Evolutionary conservation across 2,113 vertebrate species (phyloP), one percentile per base, ranked within the genome.

Genomic region (Petaurus breviceps): DNA sequence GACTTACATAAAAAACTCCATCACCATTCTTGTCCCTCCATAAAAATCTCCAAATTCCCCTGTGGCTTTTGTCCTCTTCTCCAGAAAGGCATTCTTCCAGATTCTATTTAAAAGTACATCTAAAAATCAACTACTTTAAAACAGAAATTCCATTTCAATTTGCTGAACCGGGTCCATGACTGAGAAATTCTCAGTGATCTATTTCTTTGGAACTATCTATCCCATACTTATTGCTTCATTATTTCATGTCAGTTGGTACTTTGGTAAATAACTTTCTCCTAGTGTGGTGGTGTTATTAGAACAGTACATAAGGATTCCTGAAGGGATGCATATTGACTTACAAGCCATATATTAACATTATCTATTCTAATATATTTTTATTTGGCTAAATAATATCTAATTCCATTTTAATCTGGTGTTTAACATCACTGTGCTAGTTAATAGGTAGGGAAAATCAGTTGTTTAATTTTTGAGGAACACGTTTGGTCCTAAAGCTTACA

Each of bases 61-160:
- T 43, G 26, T 26, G 55, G 46, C 43, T 95, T 94, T 49, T 92
- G 11, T 53, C 51, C 84, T 96, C 3, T 91, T 94, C 84, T 77
- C 77, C 46, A 1, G n/a, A 68, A 51, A 16, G 16, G 89, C 2
- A 4, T 49, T 95, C 16, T 90, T 91, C 94, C 92, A 54, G 92
- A 1, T 53, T 97, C 94, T 93, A 53, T 95, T 92, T 89, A 92
- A 37, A 90, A 90, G 54, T 28, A 28, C 43, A 55, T 90, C 46
- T 92, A 57, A 84, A 90, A 68, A 94, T 55, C 31, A 51, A 90
- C 31, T 52, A 51, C 84, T 93, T 51, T 43, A 43, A 43, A 84
- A n/a, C 7, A 43, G 37, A 84, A 84, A 84, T 43, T 43, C n/a
- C n/a, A 84, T 43, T 84, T 84, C 14, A 1, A 84, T 23, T 84